phyloP scores from a whole-genome alignment of 1,140 invertebrate species.

The Procambarus clarkii region DNA sequence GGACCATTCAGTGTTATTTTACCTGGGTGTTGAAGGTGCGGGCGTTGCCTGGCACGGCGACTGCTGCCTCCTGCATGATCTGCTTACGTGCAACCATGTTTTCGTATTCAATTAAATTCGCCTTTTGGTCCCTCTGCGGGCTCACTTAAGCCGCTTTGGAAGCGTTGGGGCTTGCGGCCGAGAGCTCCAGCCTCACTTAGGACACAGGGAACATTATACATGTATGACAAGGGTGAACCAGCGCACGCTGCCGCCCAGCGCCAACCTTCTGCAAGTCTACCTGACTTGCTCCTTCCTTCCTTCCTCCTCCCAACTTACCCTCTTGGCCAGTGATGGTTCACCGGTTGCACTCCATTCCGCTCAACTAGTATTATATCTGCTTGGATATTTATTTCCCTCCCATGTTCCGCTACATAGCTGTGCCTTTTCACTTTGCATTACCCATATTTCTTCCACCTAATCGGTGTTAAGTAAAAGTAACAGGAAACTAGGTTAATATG shows the following conservation, averaged over 20 bases:
- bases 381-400: no score
- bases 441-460: no score
- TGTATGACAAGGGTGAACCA: conserved; percentile 19
- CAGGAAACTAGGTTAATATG: no score
- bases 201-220: conserved; percentile 30
- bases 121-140: conserved; percentile 46
- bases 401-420: no score
- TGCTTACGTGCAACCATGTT: conserved; percentile 46
- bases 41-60: not conserved
- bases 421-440: no score
- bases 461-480: no score
- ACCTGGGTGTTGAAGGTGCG: not conserved
- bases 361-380: no score
- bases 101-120: conserved; percentile 55
- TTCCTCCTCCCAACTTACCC: no score
- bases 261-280: not conserved
- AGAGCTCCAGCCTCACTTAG: conserved; percentile 44
- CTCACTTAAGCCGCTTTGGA: conserved; percentile 51
- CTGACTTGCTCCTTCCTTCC: no score
- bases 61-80: conserved; percentile 24
- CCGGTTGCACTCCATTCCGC: no score
- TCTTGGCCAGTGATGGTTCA: no score
- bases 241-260: not conserved
- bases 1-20: conserved; percentile 24
- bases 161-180: conserved; percentile 28